Conservation (phyloP, 2,113 vertebrate species). For the Colinus virginianus region DNA sequence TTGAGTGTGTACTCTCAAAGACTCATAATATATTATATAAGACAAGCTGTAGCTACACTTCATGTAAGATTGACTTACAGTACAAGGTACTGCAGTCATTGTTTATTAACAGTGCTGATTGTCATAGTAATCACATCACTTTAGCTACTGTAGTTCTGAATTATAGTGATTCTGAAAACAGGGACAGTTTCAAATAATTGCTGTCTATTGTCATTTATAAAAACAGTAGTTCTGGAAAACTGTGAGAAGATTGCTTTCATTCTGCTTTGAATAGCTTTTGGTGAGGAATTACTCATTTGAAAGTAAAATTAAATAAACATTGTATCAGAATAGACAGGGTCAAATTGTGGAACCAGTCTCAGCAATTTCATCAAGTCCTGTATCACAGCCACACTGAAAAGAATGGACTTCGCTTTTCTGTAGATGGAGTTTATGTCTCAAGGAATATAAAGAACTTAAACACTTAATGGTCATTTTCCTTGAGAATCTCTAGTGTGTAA, state of each 20-base stretch:
- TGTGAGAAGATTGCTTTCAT: background rate
- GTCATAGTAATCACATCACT: background rate
- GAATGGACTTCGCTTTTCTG: background rate
- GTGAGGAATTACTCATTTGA: background rate
- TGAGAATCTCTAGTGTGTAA: background rate
- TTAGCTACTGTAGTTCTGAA: background rate
- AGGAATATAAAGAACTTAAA: background rate
- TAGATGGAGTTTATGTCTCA: background rate
- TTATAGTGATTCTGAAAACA: background rate
- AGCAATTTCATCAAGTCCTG: background rate
- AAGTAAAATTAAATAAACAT: background rate
- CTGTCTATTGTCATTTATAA: background rate
- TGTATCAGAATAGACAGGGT: background rate
- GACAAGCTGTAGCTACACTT: background rate
- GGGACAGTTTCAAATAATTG: background rate
- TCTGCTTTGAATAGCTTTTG: background rate
- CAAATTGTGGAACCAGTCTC: background rate
- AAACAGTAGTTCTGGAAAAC: background rate
- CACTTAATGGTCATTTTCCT: background rate
- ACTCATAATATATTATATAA: background rate
- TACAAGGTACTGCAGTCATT: background rate
- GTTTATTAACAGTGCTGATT: background rate
- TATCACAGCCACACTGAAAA: background rate
- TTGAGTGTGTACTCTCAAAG: background rate
- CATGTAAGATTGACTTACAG: background rate